Conservation (phyloP, 2,888 invertebrate genomes). For the Stenodera caucasica region DNA sequence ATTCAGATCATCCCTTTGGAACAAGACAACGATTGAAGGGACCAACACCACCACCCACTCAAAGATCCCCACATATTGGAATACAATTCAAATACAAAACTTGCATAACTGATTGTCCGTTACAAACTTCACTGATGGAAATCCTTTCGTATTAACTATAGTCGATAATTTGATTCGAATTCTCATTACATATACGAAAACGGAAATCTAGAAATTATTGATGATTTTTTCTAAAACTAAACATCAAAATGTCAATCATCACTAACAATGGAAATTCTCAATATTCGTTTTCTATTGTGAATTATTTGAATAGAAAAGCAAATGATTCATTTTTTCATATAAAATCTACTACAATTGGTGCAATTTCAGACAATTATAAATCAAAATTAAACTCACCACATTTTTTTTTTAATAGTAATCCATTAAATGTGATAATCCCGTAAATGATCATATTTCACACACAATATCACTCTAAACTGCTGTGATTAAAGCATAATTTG, state of each 20-base stretch:
- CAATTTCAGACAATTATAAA: no score
- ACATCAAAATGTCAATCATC: conserved; percentile 33
- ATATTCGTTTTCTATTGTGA: conserved; percentile 19
- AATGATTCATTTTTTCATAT: no score
- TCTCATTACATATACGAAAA: background rate
- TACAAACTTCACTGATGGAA: no score
- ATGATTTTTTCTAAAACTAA: conserved; percentile 11
- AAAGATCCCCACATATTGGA: no score
- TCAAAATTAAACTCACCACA: conserved; percentile 5
- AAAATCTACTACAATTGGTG: no score
- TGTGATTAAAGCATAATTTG: no score
- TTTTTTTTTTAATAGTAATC: background rate
- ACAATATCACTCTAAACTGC: no score
- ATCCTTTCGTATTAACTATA: background rate
- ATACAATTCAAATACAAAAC: no score
- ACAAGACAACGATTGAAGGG: background rate
- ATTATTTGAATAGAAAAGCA: conserved; percentile 17
- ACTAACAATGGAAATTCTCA: conserved; percentile 27
- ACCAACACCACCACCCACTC: no score
- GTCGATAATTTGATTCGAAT: background rate
- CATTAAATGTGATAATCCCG: background rate
- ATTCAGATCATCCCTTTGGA: conserved; percentile 24
- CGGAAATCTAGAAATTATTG: background rate
- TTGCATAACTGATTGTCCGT: no score
- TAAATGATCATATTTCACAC: no score